These are phyloP conservation scores for Delphinapterus leucas DNA, from an alignment of 2,113 vertebrate species.

Conservation along the genomic window DNA sequence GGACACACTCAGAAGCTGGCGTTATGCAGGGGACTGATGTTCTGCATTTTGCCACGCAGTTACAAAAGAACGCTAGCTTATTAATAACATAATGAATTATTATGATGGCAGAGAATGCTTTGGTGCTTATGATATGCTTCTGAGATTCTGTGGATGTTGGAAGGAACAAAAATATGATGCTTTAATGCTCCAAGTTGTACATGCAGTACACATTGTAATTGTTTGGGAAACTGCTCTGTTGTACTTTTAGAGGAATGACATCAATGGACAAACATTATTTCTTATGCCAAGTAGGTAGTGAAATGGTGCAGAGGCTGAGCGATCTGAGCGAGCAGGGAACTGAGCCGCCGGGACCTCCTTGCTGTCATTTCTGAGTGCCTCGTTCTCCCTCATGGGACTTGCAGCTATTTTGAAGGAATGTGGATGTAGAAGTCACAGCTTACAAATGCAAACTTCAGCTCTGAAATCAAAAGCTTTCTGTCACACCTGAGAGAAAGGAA, in stretches of 20 bases:
- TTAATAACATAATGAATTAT: not conserved
- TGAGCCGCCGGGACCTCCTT: not conserved
- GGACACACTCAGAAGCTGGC: not conserved
- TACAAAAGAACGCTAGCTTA: not conserved
- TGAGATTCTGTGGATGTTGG: slow-evolving; percentile 51
- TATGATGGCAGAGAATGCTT: not conserved
- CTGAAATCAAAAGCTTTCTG: not conserved
- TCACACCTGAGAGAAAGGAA: not conserved
- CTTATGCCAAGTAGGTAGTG: not conserved
- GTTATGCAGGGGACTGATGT: not conserved
- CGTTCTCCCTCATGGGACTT: not conserved
- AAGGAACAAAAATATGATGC: slow-evolving; percentile 33
- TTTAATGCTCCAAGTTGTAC: not conserved
- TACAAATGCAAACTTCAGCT: not conserved
- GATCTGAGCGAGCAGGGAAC: not conserved
- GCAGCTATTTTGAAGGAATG: not conserved
- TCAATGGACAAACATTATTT: not conserved
- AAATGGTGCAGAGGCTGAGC: not conserved
- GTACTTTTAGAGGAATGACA: not conserved
- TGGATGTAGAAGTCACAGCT: not conserved
- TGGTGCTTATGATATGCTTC: slow-evolving; percentile 43
- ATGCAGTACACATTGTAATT: not conserved
- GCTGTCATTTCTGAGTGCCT: not conserved
- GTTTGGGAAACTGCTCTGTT: not conserved
- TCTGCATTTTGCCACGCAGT: no score